Base-by-base conservation (phyloP, 2,888 invertebrate species). In the Agrochola litura region DNA sequence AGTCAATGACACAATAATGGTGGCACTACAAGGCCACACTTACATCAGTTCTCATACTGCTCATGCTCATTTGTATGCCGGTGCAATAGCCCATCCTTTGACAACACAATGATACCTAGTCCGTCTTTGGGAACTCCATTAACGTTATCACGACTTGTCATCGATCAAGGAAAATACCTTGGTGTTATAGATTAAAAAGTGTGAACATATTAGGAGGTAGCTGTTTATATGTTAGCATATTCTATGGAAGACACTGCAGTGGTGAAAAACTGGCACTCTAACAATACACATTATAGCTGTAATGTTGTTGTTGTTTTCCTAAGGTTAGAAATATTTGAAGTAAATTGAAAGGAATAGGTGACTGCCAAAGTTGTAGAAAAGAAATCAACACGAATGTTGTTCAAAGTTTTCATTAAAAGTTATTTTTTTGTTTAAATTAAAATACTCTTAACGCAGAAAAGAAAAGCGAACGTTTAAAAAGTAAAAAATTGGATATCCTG, bases 31-130 rank as follows among this genome's bases (percentile, higher is more conserved):
- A 93, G 93, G 94, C 76, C 89, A 83, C 68, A 84, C 83, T 82
- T 81, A 84, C 86, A 87, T 89, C 86, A 90, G 89, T 88, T 85
- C 90, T 83, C 83, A 89, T 84, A 58, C 84, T 87, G 85, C 88
- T 83, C 81, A 86, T 81, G 64, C 86, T 93, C 89, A 94, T 95
- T 93, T 87, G 94, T 94, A 95, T 95, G 91, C 95, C 76, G 68
- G 60, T 72, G 67, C 73, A 78, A 75, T 43, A 69, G 16, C 46
- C 65, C 70, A 71, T 73, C 79, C 84, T 90, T 86, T 89, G 90
- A 91, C 90, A 89, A 77, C 82, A 86, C 85, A 90, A 88, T 89
- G 88, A 81, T 88, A 79, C 69, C 79, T 83, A 85, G 86, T 88
- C 87, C 85, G 61, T 67, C 80, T 86, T 89, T 86, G 88, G 88